A percentile compares a stretch with the other conserved stretches of the same genome.
phyloP scores from a whole-genome alignment of 2,113 vertebrate genomes.

The Hypomesus transpacificus region DNA sequence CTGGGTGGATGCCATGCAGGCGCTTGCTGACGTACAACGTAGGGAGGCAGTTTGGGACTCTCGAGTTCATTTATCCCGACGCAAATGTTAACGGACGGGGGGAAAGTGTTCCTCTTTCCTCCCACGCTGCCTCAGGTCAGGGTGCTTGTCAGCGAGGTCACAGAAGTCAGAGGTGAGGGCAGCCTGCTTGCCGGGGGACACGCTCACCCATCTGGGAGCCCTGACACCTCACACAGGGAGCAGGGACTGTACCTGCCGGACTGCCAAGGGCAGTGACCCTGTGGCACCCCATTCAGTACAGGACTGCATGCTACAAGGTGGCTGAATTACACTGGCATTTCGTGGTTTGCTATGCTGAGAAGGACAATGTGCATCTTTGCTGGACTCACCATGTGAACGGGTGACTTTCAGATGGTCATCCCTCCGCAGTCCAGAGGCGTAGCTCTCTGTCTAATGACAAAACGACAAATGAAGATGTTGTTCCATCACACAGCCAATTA shows the following conservation, averaged over 20 bases:
- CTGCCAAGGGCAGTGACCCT: no score
- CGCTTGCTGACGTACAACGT: background rate
- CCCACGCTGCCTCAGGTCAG: background rate
- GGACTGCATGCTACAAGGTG: no score
- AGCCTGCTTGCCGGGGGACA: background rate
- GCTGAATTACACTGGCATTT: no score
- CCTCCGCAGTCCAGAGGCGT: slow-evolving; percentile 34
- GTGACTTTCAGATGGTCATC: slow-evolving; percentile 55
- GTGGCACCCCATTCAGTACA: no score
- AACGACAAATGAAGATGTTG: background rate
- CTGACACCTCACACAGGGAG: background rate
- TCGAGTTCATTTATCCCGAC: background rate
- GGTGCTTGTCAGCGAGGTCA: background rate
- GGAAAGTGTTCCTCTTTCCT: background rate
- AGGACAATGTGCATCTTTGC: background rate
- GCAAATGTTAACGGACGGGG: background rate
- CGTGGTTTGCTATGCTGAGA: background rate
- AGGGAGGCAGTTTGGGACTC: background rate
- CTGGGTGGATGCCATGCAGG: no score
- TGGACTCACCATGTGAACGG: slow-evolving; percentile 71
- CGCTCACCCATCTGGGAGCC: background rate
- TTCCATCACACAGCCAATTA: background rate
- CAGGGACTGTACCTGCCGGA: background rate
- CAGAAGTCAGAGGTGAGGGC: background rate
- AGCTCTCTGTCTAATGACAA: slow-evolving; percentile 16